A percentile compares a stretch with the other conserved stretches of the same genome.
phyloP scores from a whole-genome alignment of 2,888 invertebrate genomes.

The Aricia artaxerxes region DNA sequence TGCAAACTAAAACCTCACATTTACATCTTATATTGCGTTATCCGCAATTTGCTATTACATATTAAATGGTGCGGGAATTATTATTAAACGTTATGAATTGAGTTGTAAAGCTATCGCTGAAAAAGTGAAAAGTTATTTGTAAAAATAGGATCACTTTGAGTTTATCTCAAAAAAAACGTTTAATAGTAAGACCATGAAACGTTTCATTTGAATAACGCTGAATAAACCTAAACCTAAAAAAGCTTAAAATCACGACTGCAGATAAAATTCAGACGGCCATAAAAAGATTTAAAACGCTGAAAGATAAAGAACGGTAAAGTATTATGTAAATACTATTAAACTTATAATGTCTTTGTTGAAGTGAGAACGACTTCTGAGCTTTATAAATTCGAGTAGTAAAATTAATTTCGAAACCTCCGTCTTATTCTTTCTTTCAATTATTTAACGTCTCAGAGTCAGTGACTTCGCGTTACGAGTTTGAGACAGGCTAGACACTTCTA shows the following conservation, averaged over 20 bases:
- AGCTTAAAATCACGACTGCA: conserved; percentile 17
- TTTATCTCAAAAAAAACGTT: background rate
- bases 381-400: conserved; percentile 19
- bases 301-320: conserved; percentile 20
- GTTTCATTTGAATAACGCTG: background rate
- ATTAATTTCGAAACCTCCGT: conserved; percentile 23
- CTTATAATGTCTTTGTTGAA: conserved; percentile 28
- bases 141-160: background rate
- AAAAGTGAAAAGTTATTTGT: background rate
- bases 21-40: conserved; percentile 32
- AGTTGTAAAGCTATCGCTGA: background rate
- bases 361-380: conserved; percentile 27
- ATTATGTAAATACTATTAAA: conserved; percentile 27
- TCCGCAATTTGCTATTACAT: conserved; percentile 26
- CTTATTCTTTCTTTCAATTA: conserved; percentile 35
- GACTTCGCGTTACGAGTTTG: conserved; percentile 37
- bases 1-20: conserved; percentile 32
- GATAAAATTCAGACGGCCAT: conserved; percentile 19
- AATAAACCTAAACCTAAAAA: conserved; percentile 9
- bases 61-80: conserved; percentile 11
- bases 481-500: conserved; percentile 28
- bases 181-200: background rate
- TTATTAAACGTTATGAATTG: background rate
- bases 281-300: conserved; percentile 21
- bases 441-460: conserved; percentile 36